Evolutionary conservation across 2,113 vertebrate genomes (phyloP).

Genomic region (Tupaia tana): DNA sequence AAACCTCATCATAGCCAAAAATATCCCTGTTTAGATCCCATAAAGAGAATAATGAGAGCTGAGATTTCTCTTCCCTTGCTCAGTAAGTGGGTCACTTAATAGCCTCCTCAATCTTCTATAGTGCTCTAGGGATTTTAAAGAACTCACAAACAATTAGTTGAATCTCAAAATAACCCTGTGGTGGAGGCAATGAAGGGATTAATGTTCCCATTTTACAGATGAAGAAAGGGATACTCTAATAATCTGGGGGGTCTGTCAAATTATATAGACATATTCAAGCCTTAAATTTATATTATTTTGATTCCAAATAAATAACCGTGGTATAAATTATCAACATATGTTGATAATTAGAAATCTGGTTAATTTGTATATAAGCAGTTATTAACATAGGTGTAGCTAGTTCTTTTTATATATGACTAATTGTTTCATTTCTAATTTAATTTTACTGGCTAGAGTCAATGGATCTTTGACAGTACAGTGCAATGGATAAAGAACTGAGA

Average conservation of each 20-base stretch:
- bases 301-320: background rate
- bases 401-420: background rate
- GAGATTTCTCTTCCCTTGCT: constrained; percentile 5
- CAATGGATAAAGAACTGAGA: background rate
- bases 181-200: background rate
- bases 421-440: background rate
- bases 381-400: background rate
- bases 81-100: constrained; percentile 33
- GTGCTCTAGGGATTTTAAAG: background rate
- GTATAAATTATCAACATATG: background rate
- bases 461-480: background rate
- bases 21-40: background rate
- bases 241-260: background rate
- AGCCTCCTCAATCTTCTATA: background rate
- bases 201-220: constrained; percentile 51
- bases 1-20: constrained; percentile 47
- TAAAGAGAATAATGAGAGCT: constrained; percentile 49
- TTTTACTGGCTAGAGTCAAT: background rate
- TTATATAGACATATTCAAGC: background rate
- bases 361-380: background rate
- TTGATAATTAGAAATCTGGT: background rate
- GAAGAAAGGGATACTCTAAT: background rate
- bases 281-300: background rate
- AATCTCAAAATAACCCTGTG: background rate
- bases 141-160: constrained; percentile 10